Percentiles rank a stretch among this genome's conserved stretches.
These are phyloP conservation scores for Tautogolabrus adspersus DNA, from an alignment of 2,113 vertebrate species.

Conservation along the genomic window DNA sequence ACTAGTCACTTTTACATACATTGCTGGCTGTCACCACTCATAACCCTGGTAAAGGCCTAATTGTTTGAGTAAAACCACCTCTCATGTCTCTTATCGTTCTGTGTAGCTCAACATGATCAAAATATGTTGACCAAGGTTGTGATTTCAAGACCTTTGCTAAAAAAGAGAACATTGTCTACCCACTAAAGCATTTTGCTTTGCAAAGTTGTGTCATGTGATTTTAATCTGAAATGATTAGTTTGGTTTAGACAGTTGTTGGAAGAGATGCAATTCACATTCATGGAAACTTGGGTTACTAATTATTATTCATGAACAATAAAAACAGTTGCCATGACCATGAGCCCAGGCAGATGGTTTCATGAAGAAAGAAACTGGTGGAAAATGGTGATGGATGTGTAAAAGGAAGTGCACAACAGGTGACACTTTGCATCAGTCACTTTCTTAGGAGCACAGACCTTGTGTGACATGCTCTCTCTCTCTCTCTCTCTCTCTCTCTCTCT, in stretches of 20 bases:
- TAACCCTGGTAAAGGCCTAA: neutral
- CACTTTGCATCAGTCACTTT: constrained; percentile 56
- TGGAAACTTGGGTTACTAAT: constrained; percentile 5
- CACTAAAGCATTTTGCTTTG: too few relatives aligned
- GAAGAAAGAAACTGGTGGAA: constrained; percentile 31
- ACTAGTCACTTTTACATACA: too few relatives aligned
- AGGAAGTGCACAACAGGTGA: constrained; percentile 72
- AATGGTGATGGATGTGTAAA: constrained; percentile 56
- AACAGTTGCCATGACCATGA: constrained; percentile 15
- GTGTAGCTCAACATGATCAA: neutral
- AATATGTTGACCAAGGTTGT: neutral
- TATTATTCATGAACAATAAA: constrained; percentile 26
- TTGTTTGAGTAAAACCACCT: neutral
- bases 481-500: too few relatives aligned
- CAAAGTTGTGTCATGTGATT: too few relatives aligned
- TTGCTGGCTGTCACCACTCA: too few relatives aligned
- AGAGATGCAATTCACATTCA: constrained; percentile 12
- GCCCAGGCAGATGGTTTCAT: constrained; percentile 43
- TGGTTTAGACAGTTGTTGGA: neutral
- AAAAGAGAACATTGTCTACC: too few relatives aligned
- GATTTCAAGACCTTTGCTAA: too few relatives aligned
- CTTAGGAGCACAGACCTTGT: constrained; percentile 79
- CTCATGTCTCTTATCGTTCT: neutral
- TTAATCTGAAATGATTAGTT: neutral
- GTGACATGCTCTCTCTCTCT: constrained; percentile 70